Conservation (phyloP, 2,113 vertebrate genomes). For the Albula glossodonta region DNA sequence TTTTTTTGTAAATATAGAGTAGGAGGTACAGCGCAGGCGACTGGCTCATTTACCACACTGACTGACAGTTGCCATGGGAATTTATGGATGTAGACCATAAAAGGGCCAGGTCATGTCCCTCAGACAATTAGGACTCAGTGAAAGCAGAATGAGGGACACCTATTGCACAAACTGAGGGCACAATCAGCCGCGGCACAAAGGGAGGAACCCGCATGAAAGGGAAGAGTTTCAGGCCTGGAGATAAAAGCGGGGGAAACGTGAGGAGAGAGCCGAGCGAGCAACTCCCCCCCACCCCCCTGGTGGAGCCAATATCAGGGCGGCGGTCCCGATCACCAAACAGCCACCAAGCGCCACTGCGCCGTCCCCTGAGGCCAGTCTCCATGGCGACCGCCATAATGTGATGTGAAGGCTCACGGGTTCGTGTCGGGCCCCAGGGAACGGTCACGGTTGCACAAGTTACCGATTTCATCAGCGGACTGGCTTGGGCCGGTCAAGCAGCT, state of each 20-base stretch:
- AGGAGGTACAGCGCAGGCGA: not conserved
- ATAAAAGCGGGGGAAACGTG: not conserved
- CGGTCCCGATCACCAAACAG: not conserved
- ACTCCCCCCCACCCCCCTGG: not conserved
- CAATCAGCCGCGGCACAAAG: conserved; percentile 1
- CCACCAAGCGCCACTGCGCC: not conserved
- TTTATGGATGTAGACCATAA: not conserved
- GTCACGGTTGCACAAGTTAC: not conserved
- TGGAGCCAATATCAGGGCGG: not conserved
- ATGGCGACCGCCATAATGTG: not conserved
- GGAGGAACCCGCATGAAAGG: not conserved
- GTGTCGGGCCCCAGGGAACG: not conserved
- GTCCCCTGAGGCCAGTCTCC: not conserved
- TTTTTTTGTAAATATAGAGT: not conserved
- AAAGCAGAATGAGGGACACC: not conserved
- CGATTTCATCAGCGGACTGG: not conserved
- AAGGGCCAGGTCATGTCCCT: not conserved
- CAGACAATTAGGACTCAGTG: not conserved
- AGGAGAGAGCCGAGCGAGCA: not conserved
- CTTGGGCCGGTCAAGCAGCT: not conserved
- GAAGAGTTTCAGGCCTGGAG: not conserved
- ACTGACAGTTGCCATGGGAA: conserved; percentile 11
- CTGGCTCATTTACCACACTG: conserved; percentile 7
- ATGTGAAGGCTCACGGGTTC: not conserved
- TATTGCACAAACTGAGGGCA: not conserved